Base-by-base conservation (phyloP, 2,888 invertebrate species). In the Chymomyza fuscimana region DNA sequence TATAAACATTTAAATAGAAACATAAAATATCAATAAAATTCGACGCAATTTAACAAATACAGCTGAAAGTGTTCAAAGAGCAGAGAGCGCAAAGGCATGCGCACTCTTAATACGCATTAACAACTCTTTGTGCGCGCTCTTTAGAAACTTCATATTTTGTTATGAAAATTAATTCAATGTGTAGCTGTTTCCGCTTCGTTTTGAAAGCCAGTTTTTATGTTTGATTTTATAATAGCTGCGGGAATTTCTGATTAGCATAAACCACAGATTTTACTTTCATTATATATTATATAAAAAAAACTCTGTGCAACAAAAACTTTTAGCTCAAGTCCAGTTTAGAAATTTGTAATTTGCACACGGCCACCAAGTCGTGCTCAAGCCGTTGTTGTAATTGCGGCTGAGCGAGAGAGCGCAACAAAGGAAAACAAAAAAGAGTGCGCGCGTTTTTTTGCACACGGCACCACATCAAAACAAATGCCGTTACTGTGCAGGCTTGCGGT, bases 391-490 rank as follows among this genome's bases (percentile, higher is more conserved):
- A 25, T 25, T 25, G 19, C 19, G 19, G 19, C 19, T 19, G 73
- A 68, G 50, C 25, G 25, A 12, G 22, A 40, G 6, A 16, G 71
- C 7, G 32, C 9, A 25, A 25, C 25, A 25, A 25, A 25, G 25
- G 2, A 25, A 25, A 25, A 32, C 6, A 32, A 46, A 58, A 7
- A 60, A 19, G 56, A 32, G 60, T 32, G 52, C 60, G 62, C 51
- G 19, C 40, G 56, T 9, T 25, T 16, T 78, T 82, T 86, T 86
- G 86, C 86, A 76, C 87, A 82, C 86, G 87, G 74, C 78, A 62
- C 86, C 0, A 78, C 70, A 84, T 62, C 74, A 74, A 79, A 85
- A 86, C 86, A 86, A 86, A 84, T 72, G 51, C 78, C 80, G 86
- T 83, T 83, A 67, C 86, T 79, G 58, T 15, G 10, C 50, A n/a